A percentile compares a stretch with the other conserved stretches of the same genome.
phyloP scores from a whole-genome alignment of 2,113 vertebrate genomes.

The Myrmecobius fasciatus region DNA sequence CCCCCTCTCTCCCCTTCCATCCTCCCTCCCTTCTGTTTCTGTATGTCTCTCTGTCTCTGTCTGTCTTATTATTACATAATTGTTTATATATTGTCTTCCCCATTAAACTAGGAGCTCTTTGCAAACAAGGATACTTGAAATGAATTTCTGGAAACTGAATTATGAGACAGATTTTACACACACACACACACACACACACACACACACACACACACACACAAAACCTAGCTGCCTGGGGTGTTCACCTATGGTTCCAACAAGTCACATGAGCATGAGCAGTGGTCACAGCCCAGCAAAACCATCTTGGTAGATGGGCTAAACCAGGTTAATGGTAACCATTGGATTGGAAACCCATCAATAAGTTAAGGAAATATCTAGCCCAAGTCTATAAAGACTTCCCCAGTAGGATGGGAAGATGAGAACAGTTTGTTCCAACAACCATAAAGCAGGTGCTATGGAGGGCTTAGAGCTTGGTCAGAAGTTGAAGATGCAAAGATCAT shows the following conservation, averaged over 20 bases:
- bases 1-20: too few species aligned
- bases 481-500: neutral
- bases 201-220: too few species aligned
- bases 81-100: neutral
- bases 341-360: neutral
- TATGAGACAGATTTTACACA: neutral
- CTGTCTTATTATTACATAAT: neutral
- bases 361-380: too few species aligned
- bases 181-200: neutral
- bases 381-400: too few species aligned
- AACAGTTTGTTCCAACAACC: too few species aligned
- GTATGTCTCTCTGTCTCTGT: too few species aligned
- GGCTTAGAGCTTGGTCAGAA: neutral
- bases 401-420: too few species aligned
- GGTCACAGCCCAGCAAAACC: neutral
- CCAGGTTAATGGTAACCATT: neutral
- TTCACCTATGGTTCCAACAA: neutral
- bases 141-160: neutral
- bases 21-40: too few species aligned
- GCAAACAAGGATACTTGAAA: neutral
- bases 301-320: neutral
- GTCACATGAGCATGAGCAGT: too few species aligned
- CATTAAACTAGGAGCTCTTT: neutral
- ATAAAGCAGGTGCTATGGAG: neutral
- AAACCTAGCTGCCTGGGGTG: neutral